Conservation (phyloP, 2,113 vertebrate genomes). For the Macheiramphus alcinus region DNA sequence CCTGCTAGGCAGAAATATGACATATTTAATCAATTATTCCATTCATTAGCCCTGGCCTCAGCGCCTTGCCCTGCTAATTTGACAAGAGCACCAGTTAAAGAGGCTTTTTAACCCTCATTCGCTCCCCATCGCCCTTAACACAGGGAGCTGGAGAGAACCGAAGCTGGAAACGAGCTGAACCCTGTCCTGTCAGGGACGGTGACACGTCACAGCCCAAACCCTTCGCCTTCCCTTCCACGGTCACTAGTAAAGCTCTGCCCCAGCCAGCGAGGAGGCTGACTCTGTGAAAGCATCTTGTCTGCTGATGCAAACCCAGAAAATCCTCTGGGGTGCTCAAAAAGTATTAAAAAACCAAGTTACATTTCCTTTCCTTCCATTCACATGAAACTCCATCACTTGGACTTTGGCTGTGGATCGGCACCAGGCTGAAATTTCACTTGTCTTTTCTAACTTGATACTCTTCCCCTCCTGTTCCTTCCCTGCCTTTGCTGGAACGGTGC, state of each 20-base stretch:
- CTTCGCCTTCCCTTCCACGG: accelerated
- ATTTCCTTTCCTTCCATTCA: not conserved
- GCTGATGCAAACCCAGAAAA: not conserved
- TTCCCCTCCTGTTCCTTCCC: not conserved
- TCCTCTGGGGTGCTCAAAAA: not conserved
- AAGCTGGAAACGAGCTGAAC: not conserved
- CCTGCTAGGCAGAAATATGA: not conserved
- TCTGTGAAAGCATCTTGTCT: accelerated
- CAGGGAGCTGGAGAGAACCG: not conserved
- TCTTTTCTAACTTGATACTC: too few species aligned
- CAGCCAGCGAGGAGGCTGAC: too few species aligned
- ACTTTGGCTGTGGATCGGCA: not conserved
- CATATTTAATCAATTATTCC: conserved; percentile 57
- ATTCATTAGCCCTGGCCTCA: conserved; percentile 13
- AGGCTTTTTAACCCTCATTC: not conserved
- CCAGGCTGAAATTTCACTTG: not conserved
- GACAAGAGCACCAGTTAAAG: not conserved
- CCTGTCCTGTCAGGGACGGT: not conserved
- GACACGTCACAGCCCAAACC: not conserved
- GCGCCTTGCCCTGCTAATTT: not conserved
- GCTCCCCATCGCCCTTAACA: not conserved
- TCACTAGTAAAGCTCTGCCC: not conserved
- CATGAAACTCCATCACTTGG: accelerated
- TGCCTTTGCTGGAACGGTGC: not conserved
- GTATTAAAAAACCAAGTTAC: accelerated